phyloP scores from a whole-genome alignment of 2,113 vertebrate genomes.

The Clinocottus analis region DNA sequence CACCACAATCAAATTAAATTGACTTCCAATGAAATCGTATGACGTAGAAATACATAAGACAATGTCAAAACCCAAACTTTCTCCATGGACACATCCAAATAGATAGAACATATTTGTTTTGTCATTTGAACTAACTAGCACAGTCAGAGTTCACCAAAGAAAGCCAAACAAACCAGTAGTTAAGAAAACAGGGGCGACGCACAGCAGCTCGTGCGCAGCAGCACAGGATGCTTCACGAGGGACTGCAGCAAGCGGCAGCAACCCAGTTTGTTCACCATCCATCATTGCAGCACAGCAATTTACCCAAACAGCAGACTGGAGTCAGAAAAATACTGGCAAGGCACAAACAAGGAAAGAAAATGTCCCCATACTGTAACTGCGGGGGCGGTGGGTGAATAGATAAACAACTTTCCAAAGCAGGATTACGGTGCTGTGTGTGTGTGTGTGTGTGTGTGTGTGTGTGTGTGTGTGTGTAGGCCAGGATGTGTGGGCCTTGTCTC shows the following conservation, averaged over 20 bases:
- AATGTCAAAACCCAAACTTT: not conserved
- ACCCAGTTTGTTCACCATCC: slow-evolving; percentile 64
- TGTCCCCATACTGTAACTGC: slow-evolving; percentile 64
- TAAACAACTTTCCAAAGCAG: slow-evolving; percentile 68
- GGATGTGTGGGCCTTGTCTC: slow-evolving; percentile 44
- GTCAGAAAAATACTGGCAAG: slow-evolving; percentile 67
- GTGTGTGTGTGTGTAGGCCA: slow-evolving; percentile 24
- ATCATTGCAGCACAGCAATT: slow-evolving; percentile 66
- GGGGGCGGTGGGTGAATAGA: slow-evolving; percentile 47
- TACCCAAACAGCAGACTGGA: slow-evolving; percentile 48
- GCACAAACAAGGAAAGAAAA: slow-evolving; percentile 67
- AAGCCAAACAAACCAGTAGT: not conserved
- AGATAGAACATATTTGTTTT: not conserved
- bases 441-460: slow-evolving; percentile 27
- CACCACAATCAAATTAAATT: not conserved
- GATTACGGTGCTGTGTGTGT: slow-evolving; percentile 33
- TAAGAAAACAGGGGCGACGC: slow-evolving; percentile 2
- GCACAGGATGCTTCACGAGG: slow-evolving; percentile 14
- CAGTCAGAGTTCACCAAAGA: not conserved
- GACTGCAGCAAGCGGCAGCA: slow-evolving; percentile 52
- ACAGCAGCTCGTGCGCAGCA: slow-evolving; percentile 28
- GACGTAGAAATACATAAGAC: not conserved
- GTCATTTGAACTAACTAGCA: not conserved
- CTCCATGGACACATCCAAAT: not conserved
- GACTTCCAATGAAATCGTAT: not conserved